Percentiles rank a stretch among this genome's conserved stretches.
Evolutionary conservation across 2,113 vertebrate genomes (phyloP).

Genomic region (Meriones unguiculatus): DNA sequence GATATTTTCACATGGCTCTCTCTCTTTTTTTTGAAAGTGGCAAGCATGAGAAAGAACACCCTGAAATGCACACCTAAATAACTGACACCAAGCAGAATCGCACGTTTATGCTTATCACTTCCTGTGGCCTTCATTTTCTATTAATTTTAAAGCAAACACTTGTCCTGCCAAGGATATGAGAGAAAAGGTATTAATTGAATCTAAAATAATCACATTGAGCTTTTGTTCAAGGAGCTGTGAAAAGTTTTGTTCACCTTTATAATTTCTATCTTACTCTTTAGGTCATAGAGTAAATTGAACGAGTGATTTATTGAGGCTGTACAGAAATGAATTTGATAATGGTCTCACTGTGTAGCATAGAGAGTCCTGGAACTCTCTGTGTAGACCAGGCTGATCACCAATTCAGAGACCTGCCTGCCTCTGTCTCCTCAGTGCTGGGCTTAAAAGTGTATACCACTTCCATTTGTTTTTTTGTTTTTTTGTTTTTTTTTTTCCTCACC

Average conservation of each 20-base stretch:
- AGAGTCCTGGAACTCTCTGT: too few species aligned
- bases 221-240: slow-evolving; percentile 42
- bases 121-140: slow-evolving; percentile 57
- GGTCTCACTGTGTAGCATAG: background rate
- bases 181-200: slow-evolving; percentile 67
- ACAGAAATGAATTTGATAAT: background rate
- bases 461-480: too few species aligned
- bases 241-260: slow-evolving; percentile 34
- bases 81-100: background rate
- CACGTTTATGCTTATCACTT: slow-evolving; percentile 61
- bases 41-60: slow-evolving; percentile 75
- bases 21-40: slow-evolving; percentile 79
- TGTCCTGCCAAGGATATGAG: slow-evolving; percentile 59
- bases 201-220: slow-evolving; percentile 16
- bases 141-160: slow-evolving; percentile 65
- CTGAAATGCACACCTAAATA: slow-evolving; percentile 60
- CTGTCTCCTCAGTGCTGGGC: background rate
- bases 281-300: background rate
- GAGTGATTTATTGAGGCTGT: background rate
- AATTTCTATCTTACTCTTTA: slow-evolving; percentile 46
- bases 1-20: slow-evolving; percentile 84
- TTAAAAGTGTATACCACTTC: background rate
- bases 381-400: background rate
- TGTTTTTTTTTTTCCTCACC: background rate
- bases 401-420: background rate